Conservation (phyloP, 2,113 vertebrate species). For the Pluvianellus socialis region DNA sequence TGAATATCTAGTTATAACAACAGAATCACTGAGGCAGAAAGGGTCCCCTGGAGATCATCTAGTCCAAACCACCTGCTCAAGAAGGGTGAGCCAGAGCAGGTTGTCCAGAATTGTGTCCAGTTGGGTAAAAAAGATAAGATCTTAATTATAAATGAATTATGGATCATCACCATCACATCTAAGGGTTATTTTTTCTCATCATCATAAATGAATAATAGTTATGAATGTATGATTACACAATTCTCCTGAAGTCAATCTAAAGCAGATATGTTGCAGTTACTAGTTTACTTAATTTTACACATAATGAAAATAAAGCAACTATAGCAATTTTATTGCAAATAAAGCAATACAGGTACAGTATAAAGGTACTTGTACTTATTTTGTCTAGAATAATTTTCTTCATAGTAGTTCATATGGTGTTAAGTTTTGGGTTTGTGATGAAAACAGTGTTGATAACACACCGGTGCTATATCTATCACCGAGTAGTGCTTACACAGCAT, state of each 20-base stretch:
- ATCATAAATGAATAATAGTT: neutral
- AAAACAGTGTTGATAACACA: neutral
- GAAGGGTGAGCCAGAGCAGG: neutral
- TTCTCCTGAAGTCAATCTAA: neutral
- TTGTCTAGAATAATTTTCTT: neutral
- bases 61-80: neutral
- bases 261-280: neutral
- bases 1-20: neutral
- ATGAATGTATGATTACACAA: neutral
- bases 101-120: neutral
- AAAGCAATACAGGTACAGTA: neutral
- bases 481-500: neutral
- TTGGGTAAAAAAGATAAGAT: neutral
- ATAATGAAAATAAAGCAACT: neutral
- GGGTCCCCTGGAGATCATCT: neutral
- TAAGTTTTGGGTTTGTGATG: neutral
- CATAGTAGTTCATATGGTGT: rapidly evolving
- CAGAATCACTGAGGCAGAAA: neutral
- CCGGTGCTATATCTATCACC: rapidly evolving
- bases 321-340: no score
- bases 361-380: neutral
- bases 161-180: neutral
- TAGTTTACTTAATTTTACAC: neutral
- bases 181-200: neutral
- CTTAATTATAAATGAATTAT: neutral